A percentile compares a stretch with the other conserved stretches of the same genome.
These are phyloP conservation scores for Gallinago stenura DNA, from an alignment of 2,797 vertebrate species.

Conservation along the genomic window DNA sequence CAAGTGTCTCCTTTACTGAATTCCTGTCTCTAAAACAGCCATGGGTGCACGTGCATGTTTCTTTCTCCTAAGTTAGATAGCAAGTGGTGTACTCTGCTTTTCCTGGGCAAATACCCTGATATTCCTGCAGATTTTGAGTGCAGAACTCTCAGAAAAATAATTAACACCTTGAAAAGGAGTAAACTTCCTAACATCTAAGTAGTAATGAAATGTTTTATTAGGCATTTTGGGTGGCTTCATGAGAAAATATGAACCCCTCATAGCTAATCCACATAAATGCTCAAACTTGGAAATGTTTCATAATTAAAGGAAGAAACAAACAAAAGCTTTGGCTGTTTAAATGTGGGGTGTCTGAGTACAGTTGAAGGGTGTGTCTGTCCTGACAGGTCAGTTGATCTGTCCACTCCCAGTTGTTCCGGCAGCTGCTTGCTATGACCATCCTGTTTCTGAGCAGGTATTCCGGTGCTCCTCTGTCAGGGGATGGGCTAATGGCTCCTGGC, in stretches of 20 bases:
- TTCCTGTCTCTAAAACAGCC: background rate
- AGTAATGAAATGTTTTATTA: background rate
- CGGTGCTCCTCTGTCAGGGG: background rate
- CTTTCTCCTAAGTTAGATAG: background rate
- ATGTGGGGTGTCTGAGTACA: background rate
- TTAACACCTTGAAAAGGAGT: background rate
- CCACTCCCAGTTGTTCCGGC: background rate
- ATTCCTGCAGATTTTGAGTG: background rate
- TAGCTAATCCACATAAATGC: background rate
- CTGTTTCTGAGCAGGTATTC: background rate
- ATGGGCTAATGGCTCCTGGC: background rate
- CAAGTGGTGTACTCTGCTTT: background rate
- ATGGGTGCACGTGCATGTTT: background rate
- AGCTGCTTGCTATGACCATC: background rate
- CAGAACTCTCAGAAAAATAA: background rate
- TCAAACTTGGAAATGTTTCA: background rate
- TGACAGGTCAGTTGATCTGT: background rate
- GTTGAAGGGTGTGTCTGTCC: background rate
- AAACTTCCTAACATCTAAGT: background rate
- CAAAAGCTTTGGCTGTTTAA: background rate
- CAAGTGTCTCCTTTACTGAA: background rate
- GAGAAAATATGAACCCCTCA: background rate
- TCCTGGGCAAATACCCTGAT: background rate
- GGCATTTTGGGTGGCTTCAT: background rate
- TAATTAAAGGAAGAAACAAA: background rate